Percentiles rank a stretch among this genome's conserved stretches.
Conservation (phyloP, 2,113 vertebrate species). For the Corynorhinus townsendii region DNA sequence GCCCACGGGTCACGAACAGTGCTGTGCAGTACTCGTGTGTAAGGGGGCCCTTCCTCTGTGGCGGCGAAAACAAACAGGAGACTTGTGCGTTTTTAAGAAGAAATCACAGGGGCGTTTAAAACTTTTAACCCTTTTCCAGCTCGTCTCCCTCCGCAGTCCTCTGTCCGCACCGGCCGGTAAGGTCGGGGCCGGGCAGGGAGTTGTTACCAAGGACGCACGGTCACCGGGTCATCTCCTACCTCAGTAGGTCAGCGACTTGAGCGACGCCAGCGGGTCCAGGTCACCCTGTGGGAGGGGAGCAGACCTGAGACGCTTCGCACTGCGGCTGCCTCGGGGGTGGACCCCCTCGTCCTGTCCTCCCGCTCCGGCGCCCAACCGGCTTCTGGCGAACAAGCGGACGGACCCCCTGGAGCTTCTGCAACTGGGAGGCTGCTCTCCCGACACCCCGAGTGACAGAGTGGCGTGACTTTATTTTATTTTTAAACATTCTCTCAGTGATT, state of each 20-base stretch:
- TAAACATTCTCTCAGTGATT: too few species aligned
- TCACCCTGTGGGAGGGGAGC: constrained; percentile 87
- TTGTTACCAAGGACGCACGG: not conserved
- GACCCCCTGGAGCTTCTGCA: not conserved
- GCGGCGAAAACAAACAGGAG: too few species aligned
- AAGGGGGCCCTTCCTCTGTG: too few species aligned
- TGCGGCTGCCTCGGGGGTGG: not conserved
- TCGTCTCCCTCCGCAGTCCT: too few species aligned
- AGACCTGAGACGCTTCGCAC: not conserved
- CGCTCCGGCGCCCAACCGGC: not conserved
- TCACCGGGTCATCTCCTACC: constrained; percentile 78
- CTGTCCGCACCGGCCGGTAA: not conserved
- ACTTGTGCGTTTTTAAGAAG: too few species aligned
- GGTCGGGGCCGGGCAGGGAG: not conserved
- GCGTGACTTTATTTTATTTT: too few species aligned
- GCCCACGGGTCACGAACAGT: too few species aligned
- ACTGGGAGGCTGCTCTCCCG: too few species aligned
- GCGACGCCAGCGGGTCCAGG: constrained; percentile 90
- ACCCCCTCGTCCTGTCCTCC: not conserved
- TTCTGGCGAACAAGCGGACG: not conserved
- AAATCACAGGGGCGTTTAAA: too few species aligned
- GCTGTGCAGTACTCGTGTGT: too few species aligned
- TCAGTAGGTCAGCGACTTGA: constrained; percentile 92
- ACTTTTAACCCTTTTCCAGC: too few species aligned
- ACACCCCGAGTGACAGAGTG: too few species aligned